Conservation (phyloP, 1,140 invertebrate genomes). For the Odontomachus brunneus region DNA sequence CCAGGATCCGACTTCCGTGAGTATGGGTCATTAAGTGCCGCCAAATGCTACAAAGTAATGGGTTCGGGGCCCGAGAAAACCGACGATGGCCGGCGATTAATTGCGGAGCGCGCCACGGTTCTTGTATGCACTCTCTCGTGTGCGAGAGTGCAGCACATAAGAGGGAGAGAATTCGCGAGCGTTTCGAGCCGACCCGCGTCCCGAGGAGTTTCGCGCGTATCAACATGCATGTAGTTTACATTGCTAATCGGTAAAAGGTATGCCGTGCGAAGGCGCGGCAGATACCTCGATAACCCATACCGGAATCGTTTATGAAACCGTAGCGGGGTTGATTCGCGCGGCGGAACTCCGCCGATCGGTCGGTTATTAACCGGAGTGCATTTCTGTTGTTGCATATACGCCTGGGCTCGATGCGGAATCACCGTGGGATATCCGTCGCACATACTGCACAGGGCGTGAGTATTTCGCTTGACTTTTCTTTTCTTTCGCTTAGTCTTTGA, state of each 20-base stretch:
- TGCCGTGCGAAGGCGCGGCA: background rate
- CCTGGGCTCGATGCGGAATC: too few species aligned
- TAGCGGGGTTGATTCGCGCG: too few species aligned
- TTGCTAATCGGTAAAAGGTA: conserved; percentile 30
- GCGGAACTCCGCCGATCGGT: too few species aligned
- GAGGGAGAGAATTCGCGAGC: conserved; percentile 13
- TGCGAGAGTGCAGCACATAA: conserved; percentile 16
- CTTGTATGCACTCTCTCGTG: too few species aligned
- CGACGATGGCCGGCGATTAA: conserved; percentile 42
- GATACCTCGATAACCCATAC: background rate
- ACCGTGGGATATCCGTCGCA: too few species aligned
- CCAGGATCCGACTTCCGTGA: conserved; percentile 86
- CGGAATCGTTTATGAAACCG: too few species aligned
- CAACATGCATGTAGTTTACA: conserved; percentile 32
- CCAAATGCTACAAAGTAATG: conserved; percentile 61
- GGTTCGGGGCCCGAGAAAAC: background rate
- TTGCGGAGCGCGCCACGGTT: conserved; percentile 35
- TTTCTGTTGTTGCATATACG: too few species aligned
- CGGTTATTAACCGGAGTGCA: too few species aligned
- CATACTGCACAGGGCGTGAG: too few species aligned
- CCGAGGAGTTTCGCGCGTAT: conserved; percentile 45
- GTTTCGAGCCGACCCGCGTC: background rate
- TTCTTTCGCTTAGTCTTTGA: too few species aligned
- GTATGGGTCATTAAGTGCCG: conserved; percentile 76
- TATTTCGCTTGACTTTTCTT: too few species aligned